Conservation (phyloP, 2,797 vertebrate genomes). For the Poecilia picta region DNA sequence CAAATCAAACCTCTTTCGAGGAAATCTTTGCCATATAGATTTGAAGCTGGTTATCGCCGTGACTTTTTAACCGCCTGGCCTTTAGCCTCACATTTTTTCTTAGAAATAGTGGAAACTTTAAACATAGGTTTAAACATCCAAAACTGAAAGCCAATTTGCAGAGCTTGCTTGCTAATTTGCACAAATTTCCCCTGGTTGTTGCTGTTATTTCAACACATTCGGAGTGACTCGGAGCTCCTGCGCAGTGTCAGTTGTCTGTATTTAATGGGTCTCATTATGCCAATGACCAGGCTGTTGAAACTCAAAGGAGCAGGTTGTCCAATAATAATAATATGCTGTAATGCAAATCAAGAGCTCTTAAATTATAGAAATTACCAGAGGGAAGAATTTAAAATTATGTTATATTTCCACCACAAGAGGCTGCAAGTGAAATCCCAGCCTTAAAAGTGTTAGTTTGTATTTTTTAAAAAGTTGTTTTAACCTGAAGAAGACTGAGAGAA, state of each 20-base stretch:
- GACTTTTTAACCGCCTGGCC: background rate
- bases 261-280: background rate
- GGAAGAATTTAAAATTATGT: background rate
- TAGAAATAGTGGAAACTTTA: constrained; percentile 1
- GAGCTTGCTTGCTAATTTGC: constrained; percentile 5
- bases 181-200: constrained; percentile 7
- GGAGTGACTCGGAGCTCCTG: constrained; percentile 9
- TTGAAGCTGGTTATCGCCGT: background rate
- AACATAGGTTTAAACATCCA: background rate
- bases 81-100: background rate
- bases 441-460: background rate
- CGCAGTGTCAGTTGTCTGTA: background rate
- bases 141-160: background rate
- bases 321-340: constrained; percentile 2
- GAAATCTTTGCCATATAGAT: background rate
- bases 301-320: constrained; percentile 1
- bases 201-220: constrained; percentile 13
- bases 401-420: background rate
- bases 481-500: background rate
- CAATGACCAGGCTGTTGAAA: constrained; percentile 9
- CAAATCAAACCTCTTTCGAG: background rate
- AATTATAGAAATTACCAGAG: background rate
- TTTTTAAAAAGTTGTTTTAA: background rate
- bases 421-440: too few relatives aligned
- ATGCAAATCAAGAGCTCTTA: background rate